phyloP scores from a whole-genome alignment of 2,113 vertebrate species.

The Callithrix jacchus region DNA sequence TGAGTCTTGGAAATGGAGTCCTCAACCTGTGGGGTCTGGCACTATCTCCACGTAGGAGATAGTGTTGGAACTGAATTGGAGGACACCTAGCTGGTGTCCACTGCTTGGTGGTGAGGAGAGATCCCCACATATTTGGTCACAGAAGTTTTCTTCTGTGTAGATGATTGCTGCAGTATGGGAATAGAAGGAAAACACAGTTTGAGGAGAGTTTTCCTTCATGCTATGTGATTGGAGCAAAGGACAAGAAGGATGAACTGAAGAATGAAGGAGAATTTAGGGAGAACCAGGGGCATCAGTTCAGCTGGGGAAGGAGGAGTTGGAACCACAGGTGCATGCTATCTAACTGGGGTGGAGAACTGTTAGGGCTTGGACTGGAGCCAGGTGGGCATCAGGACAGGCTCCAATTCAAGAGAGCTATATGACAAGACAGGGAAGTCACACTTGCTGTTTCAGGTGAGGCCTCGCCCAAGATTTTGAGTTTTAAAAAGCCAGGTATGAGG shows the following conservation, averaged over 20 bases:
- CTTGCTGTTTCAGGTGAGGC: neutral
- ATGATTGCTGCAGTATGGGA: too few species aligned
- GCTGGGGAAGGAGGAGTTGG: neutral
- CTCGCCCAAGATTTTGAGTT: neutral
- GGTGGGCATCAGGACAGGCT: neutral
- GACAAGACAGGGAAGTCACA: neutral
- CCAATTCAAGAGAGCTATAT: neutral
- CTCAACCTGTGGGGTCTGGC: too few species aligned
- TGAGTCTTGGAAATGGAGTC: too few species aligned
- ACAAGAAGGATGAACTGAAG: neutral
- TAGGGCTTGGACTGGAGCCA: accelerated
- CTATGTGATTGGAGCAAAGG: neutral
- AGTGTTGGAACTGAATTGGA: too few species aligned
- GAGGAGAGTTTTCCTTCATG: too few species aligned
- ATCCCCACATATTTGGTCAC: too few species aligned
- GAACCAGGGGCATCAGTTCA: neutral
- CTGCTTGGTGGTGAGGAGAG: too few species aligned
- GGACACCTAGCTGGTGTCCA: too few species aligned
- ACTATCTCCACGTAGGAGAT: too few species aligned
- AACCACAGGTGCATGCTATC: neutral
- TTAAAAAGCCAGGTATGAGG: neutral
- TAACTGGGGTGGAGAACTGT: neutral
- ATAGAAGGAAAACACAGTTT: too few species aligned
- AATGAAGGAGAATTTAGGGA: neutral
- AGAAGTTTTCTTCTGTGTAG: too few species aligned